A percentile compares a stretch with the other conserved stretches of the same genome.
Conservation (phyloP, 1,140 invertebrate genomes). For the Linepithema humile region DNA sequence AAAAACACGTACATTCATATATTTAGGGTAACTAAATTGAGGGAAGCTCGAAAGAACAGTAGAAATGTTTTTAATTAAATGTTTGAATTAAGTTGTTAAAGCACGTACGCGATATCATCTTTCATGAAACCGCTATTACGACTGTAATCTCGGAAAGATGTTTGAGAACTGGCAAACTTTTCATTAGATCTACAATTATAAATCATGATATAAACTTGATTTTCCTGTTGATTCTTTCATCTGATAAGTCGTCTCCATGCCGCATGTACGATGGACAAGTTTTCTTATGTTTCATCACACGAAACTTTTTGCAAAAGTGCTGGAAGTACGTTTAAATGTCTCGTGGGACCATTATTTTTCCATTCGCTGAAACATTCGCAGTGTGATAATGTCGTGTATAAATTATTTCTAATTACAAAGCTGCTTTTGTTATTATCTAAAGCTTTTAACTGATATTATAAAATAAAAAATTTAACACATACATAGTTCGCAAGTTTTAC, state of each 20-base stretch:
- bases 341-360: constrained; percentile 25
- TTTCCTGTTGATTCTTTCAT: background rate
- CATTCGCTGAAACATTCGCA: background rate
- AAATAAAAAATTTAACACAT: background rate
- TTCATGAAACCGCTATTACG: background rate
- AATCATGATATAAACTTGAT: background rate
- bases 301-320: constrained; percentile 11
- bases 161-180: background rate
- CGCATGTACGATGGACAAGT: background rate
- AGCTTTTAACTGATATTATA: constrained; percentile 1
- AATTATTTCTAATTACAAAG: constrained; percentile 3
- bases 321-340: constrained; percentile 6
- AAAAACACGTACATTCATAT: background rate
- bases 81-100: constrained; percentile 2
- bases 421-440: constrained; percentile 20
- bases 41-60: background rate
- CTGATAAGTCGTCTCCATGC: background rate
- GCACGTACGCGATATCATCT: constrained; percentile 17
- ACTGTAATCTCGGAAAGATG: background rate
- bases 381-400: constrained; percentile 9
- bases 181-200: background rate
- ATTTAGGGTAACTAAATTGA: background rate
- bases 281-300: constrained; percentile 4
- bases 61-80: background rate
- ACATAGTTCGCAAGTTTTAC: background rate